Evolutionary conservation across 2,888 invertebrate genomes (phyloP), one percentile per base, ranked within the genome.

Genomic region (Syrista parreyssii): DNA sequence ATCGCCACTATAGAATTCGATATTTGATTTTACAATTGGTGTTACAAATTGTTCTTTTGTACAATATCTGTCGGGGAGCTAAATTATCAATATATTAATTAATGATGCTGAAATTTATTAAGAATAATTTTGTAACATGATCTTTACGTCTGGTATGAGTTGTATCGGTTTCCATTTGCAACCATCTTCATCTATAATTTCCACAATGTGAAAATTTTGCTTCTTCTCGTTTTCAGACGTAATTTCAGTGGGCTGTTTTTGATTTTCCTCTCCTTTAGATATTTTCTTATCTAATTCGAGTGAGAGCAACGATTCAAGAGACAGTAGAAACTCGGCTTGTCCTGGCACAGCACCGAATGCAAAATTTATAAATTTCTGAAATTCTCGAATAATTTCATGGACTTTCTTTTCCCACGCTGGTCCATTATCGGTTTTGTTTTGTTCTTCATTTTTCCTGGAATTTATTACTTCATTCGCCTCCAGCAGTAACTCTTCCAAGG

Each of bases 341-440:
- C 92, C 92, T 2, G 93, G 93, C 4, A 90, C 83, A 1, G 92
- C 88, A 68, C 88, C 86, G 68, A 93, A 87, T 9, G 92, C 91
- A 80, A 92, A 92, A 84, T 92, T 91, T 68, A 93, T 92, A 82
- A 93, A 93, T 82, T 92, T 93, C 82, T 92, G 92, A 85, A 92
- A 93, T 80, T 93, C 92, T 31, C 86, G 86, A n/a, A 92, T 84
- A 68, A 92, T 89, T 76, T 91, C 88, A 68, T 85, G 76, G 11
- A 92, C 78, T 80, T 91, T 91, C 36, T 85, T 84, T 83, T 92
- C 89, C 69, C 92, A 88, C 11, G 90, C 72, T 71, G 76, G 69
- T 35, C 79, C 81, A 75, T 84, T 76, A 15, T 73, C 34, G 12
- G 55, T 74, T 34, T 79, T 79, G 73, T 82, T 73, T 9, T 35